These are phyloP conservation scores for Criorhina ranunculi DNA, from an alignment of 2,888 invertebrate genomes.

Conservation along the genomic window DNA sequence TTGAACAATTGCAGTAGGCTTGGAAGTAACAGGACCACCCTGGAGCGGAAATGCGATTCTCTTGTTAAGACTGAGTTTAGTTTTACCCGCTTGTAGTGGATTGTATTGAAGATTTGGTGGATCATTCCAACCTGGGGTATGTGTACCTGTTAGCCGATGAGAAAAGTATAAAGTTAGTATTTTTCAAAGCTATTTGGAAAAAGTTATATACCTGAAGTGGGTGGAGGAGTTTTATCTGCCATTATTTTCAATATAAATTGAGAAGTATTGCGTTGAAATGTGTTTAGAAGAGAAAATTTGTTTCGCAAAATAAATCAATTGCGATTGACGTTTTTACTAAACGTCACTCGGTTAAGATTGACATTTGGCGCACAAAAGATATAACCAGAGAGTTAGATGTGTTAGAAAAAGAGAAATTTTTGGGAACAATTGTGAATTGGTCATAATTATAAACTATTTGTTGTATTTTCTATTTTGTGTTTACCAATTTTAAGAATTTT, in stretches of 20 bases:
- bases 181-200: neutral
- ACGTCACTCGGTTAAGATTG: slow-evolving; percentile 58
- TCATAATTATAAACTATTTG: too few relatives aligned
- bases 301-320: slow-evolving; percentile 76
- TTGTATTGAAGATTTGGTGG: slow-evolving; percentile 81
- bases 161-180: neutral
- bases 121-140: slow-evolving; percentile 84
- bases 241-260: slow-evolving; percentile 38
- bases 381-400: slow-evolving; percentile 22
- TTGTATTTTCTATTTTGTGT: too few relatives aligned
- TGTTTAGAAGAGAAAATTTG: slow-evolving; percentile 61
- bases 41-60: slow-evolving; percentile 83
- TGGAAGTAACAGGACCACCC: slow-evolving; percentile 77
- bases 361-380: neutral
- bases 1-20: slow-evolving; percentile 80
- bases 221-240: slow-evolving; percentile 69
- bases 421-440: slow-evolving; percentile 21
- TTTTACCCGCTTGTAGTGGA: slow-evolving; percentile 78
- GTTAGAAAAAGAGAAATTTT: neutral
- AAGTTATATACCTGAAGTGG: slow-evolving; percentile 47
- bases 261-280: slow-evolving; percentile 46
- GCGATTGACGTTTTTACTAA: slow-evolving; percentile 71
- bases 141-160: slow-evolving; percentile 79
- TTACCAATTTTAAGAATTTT: too few relatives aligned
- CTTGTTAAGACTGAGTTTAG: slow-evolving; percentile 83